Percentiles rank a stretch among this genome's conserved stretches.
phyloP scores from a whole-genome alignment of 1,140 invertebrate genomes.

The Drosophila sproati region DNA sequence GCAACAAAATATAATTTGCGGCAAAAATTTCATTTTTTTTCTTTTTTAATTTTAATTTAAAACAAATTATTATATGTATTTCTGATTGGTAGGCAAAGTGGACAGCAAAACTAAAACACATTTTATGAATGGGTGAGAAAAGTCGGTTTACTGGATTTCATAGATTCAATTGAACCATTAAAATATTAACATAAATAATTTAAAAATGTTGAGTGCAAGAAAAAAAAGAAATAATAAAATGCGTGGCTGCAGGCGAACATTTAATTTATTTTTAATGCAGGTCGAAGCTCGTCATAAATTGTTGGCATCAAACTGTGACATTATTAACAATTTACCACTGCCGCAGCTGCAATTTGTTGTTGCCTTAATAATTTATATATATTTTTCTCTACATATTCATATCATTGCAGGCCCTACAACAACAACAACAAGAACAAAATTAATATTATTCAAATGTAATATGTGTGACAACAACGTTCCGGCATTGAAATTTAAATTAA shows the following conservation, averaged over 20 bases:
- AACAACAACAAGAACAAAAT: constrained; percentile 42
- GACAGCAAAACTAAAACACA: background rate
- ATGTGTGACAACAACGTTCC: constrained; percentile 79
- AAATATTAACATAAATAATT: constrained; percentile 76
- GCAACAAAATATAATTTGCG: too few relatives aligned
- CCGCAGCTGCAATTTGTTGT: constrained; percentile 51
- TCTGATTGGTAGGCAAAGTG: background rate
- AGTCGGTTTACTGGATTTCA: constrained; percentile 11
- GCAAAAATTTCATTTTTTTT: background rate
- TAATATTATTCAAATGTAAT: constrained; percentile 51
- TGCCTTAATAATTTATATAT: constrained; percentile 61
- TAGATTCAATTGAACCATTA: constrained; percentile 50
- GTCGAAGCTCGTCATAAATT: constrained; percentile 74
- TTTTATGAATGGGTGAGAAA: background rate
- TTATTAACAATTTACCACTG: constrained; percentile 70
- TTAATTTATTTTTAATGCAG: constrained; percentile 51
- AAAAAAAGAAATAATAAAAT: constrained; percentile 22
- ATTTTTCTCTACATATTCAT: constrained; percentile 47
- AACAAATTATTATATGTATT: background rate
- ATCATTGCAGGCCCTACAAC: constrained; percentile 60
- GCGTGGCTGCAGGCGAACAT: background rate
- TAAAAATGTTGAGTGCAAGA: constrained; percentile 42
- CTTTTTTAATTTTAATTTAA: background rate
- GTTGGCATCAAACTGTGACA: constrained; percentile 50
- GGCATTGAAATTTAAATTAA: constrained; percentile 58